A percentile compares a stretch with the other conserved stretches of the same genome.
Evolutionary conservation across 37 sponge, comb jelly and placozoan genomes (phyloP).

Genomic region (Spongilla lacustris): DNA sequence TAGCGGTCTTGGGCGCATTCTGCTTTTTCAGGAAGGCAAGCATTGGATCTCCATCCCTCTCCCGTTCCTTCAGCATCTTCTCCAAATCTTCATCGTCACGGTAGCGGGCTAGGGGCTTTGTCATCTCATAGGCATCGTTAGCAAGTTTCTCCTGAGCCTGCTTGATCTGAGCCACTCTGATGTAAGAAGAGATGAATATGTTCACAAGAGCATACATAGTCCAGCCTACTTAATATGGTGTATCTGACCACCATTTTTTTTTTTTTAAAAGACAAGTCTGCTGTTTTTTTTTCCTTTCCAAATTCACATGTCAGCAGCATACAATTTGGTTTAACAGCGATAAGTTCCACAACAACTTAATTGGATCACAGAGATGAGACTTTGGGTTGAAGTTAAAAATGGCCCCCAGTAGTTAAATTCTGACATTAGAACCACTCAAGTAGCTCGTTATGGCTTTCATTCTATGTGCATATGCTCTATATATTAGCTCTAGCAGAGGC

Average conservation of each 20-base stretch:
- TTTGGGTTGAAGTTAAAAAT: too few relatives aligned
- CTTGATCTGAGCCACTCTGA: slow-evolving; percentile 75
- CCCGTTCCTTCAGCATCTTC: slow-evolving; percentile 68
- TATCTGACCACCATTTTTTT: not conserved
- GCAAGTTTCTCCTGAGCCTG: slow-evolving; percentile 64
- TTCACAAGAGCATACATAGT: not conserved
- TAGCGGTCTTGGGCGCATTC: slow-evolving; percentile 11
- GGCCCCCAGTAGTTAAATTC: too few relatives aligned
- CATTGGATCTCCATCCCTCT: slow-evolving; percentile 92
- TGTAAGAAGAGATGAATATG: not conserved
- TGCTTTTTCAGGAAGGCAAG: slow-evolving; percentile 76
- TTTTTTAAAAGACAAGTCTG: not conserved
- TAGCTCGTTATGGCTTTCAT: too few relatives aligned
- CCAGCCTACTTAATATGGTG: not conserved
- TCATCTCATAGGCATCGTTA: slow-evolving; percentile 89
- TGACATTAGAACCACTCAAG: too few relatives aligned
- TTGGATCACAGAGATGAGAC: too few relatives aligned
- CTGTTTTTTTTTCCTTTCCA: too few relatives aligned
- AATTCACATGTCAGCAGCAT: too few relatives aligned
- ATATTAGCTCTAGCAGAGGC: too few relatives aligned
- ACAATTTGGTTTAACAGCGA: too few relatives aligned
- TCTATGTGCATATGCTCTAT: too few relatives aligned
- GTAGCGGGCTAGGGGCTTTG: slow-evolving; percentile 93
- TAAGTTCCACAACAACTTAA: too few relatives aligned
- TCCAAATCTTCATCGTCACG: slow-evolving; percentile 91